These are phyloP conservation scores for Lemur catta DNA, from an alignment of 2,797 vertebrate species.

Conservation along the genomic window DNA sequence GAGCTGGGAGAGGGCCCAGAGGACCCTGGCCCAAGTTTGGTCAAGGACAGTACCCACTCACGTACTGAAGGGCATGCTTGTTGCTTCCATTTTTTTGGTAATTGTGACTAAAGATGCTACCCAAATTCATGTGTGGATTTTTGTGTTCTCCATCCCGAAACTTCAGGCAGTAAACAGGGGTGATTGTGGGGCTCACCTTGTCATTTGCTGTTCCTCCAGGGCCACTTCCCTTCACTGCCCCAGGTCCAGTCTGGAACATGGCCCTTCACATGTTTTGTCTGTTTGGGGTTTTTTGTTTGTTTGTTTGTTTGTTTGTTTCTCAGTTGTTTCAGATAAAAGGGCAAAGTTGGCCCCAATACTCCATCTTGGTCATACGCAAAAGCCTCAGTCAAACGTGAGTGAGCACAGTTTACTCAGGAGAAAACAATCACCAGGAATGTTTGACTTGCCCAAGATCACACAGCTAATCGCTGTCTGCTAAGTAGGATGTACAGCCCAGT, in stretches of 20 bases:
- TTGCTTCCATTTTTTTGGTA: background rate
- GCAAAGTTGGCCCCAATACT: background rate
- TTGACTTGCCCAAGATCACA: background rate
- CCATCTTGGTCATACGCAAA: background rate
- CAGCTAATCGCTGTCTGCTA: background rate
- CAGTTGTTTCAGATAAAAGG: background rate
- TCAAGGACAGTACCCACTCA: background rate
- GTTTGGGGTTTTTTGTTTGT: background rate
- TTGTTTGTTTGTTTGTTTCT: background rate
- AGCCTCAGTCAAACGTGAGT: too few relatives aligned
- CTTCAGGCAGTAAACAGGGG: fast-evolving
- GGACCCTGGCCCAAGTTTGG: background rate
- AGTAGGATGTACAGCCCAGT: fast-evolving
- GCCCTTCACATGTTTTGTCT: background rate
- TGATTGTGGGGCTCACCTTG: fast-evolving
- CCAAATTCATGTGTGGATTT: fast-evolving
- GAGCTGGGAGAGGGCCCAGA: background rate
- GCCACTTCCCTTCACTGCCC: background rate
- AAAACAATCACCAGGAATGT: background rate
- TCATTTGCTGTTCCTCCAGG: background rate
- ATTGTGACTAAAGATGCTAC: background rate
- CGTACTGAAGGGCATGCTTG: background rate
- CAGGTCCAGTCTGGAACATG: too few relatives aligned
- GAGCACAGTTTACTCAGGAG: background rate
- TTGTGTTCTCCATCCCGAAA: background rate